Conservation (phyloP, 2,797 vertebrate species). For the Falco peregrinus region DNA sequence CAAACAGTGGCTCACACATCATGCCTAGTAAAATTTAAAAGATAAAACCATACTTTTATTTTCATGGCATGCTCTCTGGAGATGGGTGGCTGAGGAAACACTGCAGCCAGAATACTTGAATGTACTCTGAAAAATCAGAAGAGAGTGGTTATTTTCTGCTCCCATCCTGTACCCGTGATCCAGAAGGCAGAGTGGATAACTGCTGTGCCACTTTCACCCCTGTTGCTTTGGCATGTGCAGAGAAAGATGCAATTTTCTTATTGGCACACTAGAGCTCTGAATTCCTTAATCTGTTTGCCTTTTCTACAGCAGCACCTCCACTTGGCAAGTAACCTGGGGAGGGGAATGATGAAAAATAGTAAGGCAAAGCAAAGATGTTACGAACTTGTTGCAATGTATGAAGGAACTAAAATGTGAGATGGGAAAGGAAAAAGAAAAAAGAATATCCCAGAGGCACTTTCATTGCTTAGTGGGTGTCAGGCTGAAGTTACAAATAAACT, state of each 20-base stretch:
- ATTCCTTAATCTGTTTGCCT: neutral
- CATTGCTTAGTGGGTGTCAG: neutral
- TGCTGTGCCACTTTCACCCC: neutral
- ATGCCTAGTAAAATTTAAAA: neutral
- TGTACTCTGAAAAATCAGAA: neutral
- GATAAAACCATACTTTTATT: neutral
- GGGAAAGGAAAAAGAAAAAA: neutral
- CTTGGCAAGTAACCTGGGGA: neutral
- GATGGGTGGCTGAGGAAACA: neutral
- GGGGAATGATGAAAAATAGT: neutral
- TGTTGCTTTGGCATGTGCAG: neutral
- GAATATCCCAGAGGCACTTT: neutral
- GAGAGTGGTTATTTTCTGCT: neutral
- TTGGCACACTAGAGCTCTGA: neutral
- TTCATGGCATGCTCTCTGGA: neutral
- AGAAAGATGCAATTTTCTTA: neutral
- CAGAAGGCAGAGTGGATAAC: neutral
- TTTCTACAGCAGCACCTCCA: neutral
- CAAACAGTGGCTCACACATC: neutral
- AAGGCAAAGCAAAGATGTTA: conserved; percentile 1
- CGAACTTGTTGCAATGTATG: neutral
- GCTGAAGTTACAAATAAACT: neutral
- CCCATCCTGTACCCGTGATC: neutral
- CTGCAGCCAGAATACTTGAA: neutral
- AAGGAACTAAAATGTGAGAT: neutral